Percentiles rank a stretch among this genome's conserved stretches.
Evolutionary conservation across 2,113 vertebrate genomes (phyloP).

Genomic region (Boulengeromyrus knoepffleri): DNA sequence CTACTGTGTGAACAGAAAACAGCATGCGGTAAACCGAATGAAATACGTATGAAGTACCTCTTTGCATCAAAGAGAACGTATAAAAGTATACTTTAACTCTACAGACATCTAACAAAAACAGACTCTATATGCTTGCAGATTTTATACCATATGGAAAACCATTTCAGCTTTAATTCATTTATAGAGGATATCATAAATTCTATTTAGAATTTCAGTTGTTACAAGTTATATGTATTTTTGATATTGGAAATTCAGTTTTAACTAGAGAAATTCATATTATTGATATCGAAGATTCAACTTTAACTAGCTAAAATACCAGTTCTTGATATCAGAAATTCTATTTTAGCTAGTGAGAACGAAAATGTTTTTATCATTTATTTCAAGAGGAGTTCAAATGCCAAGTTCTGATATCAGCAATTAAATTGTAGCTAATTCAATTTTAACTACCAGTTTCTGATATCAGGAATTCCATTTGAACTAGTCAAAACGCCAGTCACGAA

Average conservation of each 20-base stretch:
- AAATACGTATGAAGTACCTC: neutral
- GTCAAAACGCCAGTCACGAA: neutral
- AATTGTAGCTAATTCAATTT: neutral
- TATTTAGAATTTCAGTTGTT: neutral
- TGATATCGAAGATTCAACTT: neutral
- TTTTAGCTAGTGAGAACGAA: neutral
- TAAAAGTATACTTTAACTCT: neutral
- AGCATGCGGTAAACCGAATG: neutral
- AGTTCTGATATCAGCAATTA: neutral
- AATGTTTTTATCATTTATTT: neutral
- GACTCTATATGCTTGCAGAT: neutral
- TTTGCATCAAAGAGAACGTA: neutral
- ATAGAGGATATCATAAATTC: neutral
- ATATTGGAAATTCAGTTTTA: neutral
- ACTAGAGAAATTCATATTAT: neutral
- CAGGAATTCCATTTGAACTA: neutral
- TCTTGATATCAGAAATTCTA: neutral
- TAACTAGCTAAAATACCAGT: neutral
- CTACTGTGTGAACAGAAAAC: neutral
- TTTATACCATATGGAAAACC: neutral
- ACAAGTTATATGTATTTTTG: neutral
- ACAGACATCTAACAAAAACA: neutral
- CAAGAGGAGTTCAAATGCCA: neutral
- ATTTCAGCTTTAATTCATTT: neutral
- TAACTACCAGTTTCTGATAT: neutral